phyloP scores from a whole-genome alignment of 2,797 vertebrate genomes.

The Mormyrus proboscirostris region DNA sequence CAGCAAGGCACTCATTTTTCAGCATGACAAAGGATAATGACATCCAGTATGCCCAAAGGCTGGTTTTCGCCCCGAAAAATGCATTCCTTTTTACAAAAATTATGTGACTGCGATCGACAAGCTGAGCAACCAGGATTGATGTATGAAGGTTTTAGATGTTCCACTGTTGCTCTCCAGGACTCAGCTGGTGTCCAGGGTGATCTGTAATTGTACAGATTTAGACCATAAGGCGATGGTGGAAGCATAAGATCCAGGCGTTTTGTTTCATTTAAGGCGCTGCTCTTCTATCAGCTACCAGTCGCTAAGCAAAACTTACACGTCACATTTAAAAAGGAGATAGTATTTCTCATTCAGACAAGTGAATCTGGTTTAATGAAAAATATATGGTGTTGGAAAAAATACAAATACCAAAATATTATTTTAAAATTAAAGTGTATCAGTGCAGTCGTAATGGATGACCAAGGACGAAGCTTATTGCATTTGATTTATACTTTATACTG shows the following conservation, averaged over 20 bases:
- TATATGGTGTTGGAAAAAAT: neutral
- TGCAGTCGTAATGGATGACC: neutral
- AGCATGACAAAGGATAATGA: constrained; percentile 9
- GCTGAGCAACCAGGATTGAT: neutral
- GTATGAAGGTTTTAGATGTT: neutral
- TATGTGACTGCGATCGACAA: neutral
- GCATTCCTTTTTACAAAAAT: neutral
- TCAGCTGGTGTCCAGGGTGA: neutral
- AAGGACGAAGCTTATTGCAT: neutral
- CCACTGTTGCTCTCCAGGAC: neutral
- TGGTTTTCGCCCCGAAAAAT: neutral
- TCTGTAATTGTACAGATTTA: neutral
- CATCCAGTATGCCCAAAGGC: neutral
- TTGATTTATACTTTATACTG: neutral
- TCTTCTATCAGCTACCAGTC: neutral
- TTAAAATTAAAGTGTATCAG: neutral
- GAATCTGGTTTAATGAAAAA: neutral
- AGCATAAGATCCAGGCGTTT: neutral
- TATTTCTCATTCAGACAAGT: neutral
- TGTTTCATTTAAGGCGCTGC: neutral
- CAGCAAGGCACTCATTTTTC: constrained; percentile 3
- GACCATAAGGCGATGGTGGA: neutral
- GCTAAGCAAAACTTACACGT: neutral
- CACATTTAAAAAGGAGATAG: neutral
- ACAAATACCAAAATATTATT: neutral